Conservation (phyloP, 2,113 vertebrate species). For the Puntigrus tetrazona region DNA sequence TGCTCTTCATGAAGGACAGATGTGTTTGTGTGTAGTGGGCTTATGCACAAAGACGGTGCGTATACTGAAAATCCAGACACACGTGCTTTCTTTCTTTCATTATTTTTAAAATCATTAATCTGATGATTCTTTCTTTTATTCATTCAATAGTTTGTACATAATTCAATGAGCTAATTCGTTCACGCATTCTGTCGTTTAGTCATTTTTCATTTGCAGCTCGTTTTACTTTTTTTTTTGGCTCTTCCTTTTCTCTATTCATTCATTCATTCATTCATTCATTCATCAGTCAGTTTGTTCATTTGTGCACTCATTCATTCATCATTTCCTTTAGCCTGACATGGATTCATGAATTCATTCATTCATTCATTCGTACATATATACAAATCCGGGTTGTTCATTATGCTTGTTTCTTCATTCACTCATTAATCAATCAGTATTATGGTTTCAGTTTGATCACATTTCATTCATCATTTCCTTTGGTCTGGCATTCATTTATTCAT, state of each 20-base stretch:
- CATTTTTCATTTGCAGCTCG: too few species aligned
- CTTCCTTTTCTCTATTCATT: too few species aligned
- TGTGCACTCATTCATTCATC: neutral
- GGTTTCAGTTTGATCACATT: neutral
- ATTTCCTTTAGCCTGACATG: too few species aligned
- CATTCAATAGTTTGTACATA: neutral
- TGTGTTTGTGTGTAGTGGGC: slow-evolving; percentile 15
- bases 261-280: neutral
- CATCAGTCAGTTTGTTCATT: neutral
- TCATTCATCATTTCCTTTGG: neutral
- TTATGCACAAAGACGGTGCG: neutral
- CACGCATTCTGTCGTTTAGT: too few species aligned
- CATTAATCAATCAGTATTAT: neutral
- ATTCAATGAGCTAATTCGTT: neutral
- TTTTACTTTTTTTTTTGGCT: too few species aligned
- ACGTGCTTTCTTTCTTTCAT: neutral
- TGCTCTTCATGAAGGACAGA: slow-evolving; percentile 22
- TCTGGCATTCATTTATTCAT: too few species aligned
- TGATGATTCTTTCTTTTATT: neutral
- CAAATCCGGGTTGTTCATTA: too few species aligned
- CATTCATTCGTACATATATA: neutral
- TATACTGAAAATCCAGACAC: neutral
- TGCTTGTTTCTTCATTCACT: neutral
- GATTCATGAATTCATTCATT: too few species aligned
- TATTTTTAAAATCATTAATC: neutral